Evolutionary conservation across 2,888 invertebrate species (phyloP), one percentile per base, ranked within the genome.

Genomic region (Andrena minutula): DNA sequence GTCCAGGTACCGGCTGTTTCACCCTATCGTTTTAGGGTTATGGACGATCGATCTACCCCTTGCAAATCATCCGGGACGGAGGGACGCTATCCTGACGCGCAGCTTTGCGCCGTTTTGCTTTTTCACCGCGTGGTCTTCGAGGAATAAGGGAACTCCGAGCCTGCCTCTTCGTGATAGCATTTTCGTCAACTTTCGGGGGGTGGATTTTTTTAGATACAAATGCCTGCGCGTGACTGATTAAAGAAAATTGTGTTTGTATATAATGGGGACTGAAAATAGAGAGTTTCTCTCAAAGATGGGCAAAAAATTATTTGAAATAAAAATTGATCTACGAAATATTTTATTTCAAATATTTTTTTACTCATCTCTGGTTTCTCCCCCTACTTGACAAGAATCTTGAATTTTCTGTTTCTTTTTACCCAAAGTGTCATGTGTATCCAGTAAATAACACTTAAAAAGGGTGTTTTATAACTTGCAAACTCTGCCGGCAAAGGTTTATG

Each of bases 1-100:
- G 1, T 28, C 49, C 68, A 82, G 84, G 79, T 76, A 82, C 75
- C 65, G 56, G 32, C 53, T 83, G 58, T 61, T 68, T 82, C 41
- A 70, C 51, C 64, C 69, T 76, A 70, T 82, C 64, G 69, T 49
- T 75, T 75, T 66, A 69, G 61, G 72, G 64, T 84, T 78, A 66
- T 68, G 72, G 79, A 26, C 69, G 64, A 84, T 76, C 82, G 72
- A 81, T 83, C 56, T 61, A 63, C 12, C 63, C 66, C 77, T 83
- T 72, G 82, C 71, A 77, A 82, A 83, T 82, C 68, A 75, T 63
- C 74, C 70, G 49, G 26, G 8, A 73, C 61, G 41, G 10, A 61
- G 35, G 51, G n/a, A 49, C 60, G 5, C 30, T 53, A 8, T 64
- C 26, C 28, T 16, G 10, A 20, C 16, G 16, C 12, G 28, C 10